Percentiles rank a stretch among this genome's conserved stretches.
Evolutionary conservation across 2,113 vertebrate species (phyloP).

Genomic region (Malaclemys terrapin): DNA sequence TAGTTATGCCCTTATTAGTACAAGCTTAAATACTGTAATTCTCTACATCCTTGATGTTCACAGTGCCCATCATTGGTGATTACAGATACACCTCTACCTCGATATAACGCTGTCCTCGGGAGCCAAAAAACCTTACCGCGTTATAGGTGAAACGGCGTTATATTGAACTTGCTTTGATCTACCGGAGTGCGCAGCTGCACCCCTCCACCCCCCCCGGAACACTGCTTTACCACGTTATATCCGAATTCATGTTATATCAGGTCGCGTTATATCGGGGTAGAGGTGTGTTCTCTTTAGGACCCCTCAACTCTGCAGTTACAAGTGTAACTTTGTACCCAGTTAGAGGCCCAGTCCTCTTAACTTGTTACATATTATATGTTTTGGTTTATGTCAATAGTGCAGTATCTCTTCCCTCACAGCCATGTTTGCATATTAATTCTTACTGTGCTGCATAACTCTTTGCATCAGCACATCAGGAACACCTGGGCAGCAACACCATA

Average conservation of each 20-base stretch:
- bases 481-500: accelerated
- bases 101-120: too few relatives aligned
- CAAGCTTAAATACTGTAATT: background rate
- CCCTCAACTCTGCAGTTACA: accelerated
- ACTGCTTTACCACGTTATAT: too few relatives aligned
- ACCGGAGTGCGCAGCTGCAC: too few relatives aligned
- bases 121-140: too few relatives aligned
- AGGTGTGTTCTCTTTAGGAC: background rate
- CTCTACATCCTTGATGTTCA: background rate
- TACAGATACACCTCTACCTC: too few relatives aligned
- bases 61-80: accelerated
- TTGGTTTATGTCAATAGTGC: background rate
- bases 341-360: background rate
- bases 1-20: background rate
- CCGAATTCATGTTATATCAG: too few relatives aligned
- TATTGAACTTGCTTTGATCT: too few relatives aligned
- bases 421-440: accelerated
- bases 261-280: too few relatives aligned
- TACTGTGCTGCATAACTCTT: accelerated
- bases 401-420: background rate
- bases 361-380: background rate
- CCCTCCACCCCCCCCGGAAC: too few relatives aligned
- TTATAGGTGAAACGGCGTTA: too few relatives aligned
- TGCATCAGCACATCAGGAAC: background rate
- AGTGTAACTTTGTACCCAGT: accelerated